Percentiles rank a stretch among this genome's conserved stretches.
Evolutionary conservation across 2,888 invertebrate genomes (phyloP).

Genomic region (Nomada hirtipes): DNA sequence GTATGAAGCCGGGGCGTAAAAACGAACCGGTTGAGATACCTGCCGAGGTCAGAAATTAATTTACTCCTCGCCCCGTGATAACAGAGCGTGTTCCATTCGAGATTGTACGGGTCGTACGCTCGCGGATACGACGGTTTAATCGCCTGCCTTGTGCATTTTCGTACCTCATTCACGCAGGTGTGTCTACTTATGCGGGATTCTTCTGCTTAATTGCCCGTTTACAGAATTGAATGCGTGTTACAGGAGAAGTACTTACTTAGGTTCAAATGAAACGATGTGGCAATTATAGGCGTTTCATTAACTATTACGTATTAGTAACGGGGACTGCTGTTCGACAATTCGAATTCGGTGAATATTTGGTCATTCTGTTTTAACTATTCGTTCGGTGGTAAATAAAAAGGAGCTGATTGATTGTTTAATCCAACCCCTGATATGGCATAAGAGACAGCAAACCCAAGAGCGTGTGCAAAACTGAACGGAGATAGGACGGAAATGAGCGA

Average conservation of each 20-base stretch:
- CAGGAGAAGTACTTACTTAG: background rate
- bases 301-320: too few species aligned
- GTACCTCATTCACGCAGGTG: background rate
- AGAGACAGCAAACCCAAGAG: too few species aligned
- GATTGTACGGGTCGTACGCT: too few species aligned
- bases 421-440: too few species aligned
- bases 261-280: background rate
- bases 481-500: too few species aligned
- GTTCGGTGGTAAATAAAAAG: too few species aligned
- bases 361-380: too few species aligned
- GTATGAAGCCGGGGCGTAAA: conserved; percentile 18
- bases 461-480: too few species aligned
- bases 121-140: background rate
- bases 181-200: background rate
- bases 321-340: too few species aligned
- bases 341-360: too few species aligned
- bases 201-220: background rate
- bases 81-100: background rate
- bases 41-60: conserved; percentile 18
- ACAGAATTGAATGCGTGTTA: background rate
- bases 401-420: too few species aligned
- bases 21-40: conserved; percentile 15
- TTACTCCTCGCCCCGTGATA: background rate
- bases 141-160: background rate
- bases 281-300: background rate